Evolutionary conservation across 2,797 vertebrate genomes (phyloP).

Genomic region (Amazonetta brasiliensis): DNA sequence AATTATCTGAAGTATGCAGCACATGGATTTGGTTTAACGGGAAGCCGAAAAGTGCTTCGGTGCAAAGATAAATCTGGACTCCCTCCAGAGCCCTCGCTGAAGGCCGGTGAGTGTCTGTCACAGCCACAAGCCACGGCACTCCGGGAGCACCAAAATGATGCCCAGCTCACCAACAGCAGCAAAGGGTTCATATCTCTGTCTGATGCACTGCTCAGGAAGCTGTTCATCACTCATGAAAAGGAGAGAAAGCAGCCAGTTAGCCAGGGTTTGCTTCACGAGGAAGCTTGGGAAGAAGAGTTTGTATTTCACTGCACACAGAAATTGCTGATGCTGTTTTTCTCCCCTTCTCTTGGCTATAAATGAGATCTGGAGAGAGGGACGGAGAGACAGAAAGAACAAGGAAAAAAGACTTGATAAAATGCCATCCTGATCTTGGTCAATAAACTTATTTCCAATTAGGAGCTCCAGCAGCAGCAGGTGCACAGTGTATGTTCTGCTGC

Average conservation of each 20-base stretch:
- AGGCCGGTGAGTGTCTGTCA: not conserved
- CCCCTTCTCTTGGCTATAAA: not conserved
- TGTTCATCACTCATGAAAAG: not conserved
- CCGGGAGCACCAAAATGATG: not conserved
- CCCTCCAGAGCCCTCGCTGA: not conserved
- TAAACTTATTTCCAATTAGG: not conserved
- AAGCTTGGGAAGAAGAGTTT: not conserved
- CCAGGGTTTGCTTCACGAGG: not conserved
- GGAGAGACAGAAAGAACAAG: not conserved
- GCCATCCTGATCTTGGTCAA: not conserved
- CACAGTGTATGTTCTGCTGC: not conserved
- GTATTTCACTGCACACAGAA: not conserved
- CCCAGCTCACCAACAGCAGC: not conserved
- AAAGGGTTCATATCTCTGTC: not conserved
- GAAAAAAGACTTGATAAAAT: not conserved
- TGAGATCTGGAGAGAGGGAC: not conserved
- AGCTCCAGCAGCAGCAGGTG: not conserved
- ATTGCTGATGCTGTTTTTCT: not conserved
- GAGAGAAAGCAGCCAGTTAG: not conserved
- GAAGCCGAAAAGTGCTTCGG: not conserved
- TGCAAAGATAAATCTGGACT: not conserved
- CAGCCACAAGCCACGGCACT: not conserved
- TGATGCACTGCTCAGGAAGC: not conserved
- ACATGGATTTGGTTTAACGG: not conserved
- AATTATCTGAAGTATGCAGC: not conserved